Evolutionary conservation across 1,140 invertebrate genomes (phyloP).

Genomic region (Diuraphis noxia): DNA sequence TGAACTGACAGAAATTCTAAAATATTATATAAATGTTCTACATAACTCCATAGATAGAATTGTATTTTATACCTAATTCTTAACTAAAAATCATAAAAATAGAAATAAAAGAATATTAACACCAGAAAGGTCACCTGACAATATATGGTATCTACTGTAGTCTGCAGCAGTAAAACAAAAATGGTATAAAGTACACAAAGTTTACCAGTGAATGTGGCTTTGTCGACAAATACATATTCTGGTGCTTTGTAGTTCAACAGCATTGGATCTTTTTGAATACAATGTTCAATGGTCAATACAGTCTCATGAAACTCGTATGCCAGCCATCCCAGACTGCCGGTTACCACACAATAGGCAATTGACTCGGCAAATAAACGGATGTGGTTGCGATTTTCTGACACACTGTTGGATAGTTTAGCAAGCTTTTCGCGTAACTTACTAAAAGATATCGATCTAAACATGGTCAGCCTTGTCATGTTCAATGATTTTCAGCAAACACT

Average conservation of each 20-base stretch:
- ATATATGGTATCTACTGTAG: not conserved
- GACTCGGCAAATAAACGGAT: conserved; percentile 3
- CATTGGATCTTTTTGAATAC: conserved; percentile 21
- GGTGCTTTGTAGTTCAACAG: conserved; percentile 12
- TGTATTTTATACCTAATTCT: too few relatives aligned
- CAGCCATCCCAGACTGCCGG: not conserved
- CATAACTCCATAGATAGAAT: too few relatives aligned
- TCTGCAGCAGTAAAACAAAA: not conserved
- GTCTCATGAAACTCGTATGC: not conserved
- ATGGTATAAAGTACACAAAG: too few relatives aligned
- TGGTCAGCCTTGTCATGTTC: not conserved
- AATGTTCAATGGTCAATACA: not conserved
- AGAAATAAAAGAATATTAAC: not conserved
- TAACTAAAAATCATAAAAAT: too few relatives aligned
- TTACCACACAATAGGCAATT: not conserved
- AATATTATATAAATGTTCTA: too few relatives aligned
- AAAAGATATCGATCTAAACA: not conserved
- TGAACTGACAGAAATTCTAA: too few relatives aligned
- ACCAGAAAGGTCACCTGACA: not conserved
- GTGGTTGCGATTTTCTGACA: not conserved
- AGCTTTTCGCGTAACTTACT: not conserved
- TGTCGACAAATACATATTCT: conserved; percentile 28
- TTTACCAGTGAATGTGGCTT: conserved; percentile 13
- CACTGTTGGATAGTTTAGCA: not conserved
- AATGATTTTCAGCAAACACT: not conserved